A percentile compares a stretch with the other conserved stretches of the same genome.
These are phyloP conservation scores for Drosophila busckii DNA, from an alignment of 1,140 invertebrate genomes.

Conservation along the genomic window DNA sequence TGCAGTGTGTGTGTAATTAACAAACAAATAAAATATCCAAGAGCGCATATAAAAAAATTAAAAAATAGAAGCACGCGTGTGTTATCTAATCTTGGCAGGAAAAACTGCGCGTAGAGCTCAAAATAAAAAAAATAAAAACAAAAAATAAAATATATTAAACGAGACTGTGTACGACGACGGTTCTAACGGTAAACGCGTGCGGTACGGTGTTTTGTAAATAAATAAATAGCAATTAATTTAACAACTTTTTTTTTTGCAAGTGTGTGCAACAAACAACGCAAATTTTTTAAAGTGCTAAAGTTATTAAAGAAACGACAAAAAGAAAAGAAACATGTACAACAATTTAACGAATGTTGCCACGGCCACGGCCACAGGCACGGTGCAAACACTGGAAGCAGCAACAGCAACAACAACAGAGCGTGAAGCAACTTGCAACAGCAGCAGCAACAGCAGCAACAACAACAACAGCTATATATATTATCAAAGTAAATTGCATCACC, in stretches of 20 bases:
- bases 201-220: not conserved
- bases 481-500: conserved; percentile 39
- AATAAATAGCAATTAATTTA: not conserved
- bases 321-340: conserved; percentile 39
- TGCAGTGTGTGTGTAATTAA: too few relatives aligned
- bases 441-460: conserved; percentile 7
- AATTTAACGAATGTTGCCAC: conserved; percentile 31
- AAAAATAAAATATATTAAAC: conserved; percentile 10
- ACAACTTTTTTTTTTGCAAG: not conserved
- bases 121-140: conserved; percentile 16
- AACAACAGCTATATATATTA: conserved; percentile 12
- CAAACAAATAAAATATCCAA: conserved; percentile 13
- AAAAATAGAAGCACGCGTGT: conserved; percentile 51
- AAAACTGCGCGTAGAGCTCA: conserved; percentile 9
- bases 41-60: conserved; percentile 13
- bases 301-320: not conserved
- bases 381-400: conserved; percentile 35
- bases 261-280: not conserved
- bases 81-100: conserved; percentile 69
- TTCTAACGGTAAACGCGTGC: too few relatives aligned
- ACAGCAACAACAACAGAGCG: conserved; percentile 6
- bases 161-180: too few relatives aligned
- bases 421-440: conserved; percentile 4
- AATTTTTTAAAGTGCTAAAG: not conserved
- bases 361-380: conserved; percentile 57